Evolutionary conservation across 1,140 invertebrate species (phyloP).

Genomic region (Cydia fagiglandana): DNA sequence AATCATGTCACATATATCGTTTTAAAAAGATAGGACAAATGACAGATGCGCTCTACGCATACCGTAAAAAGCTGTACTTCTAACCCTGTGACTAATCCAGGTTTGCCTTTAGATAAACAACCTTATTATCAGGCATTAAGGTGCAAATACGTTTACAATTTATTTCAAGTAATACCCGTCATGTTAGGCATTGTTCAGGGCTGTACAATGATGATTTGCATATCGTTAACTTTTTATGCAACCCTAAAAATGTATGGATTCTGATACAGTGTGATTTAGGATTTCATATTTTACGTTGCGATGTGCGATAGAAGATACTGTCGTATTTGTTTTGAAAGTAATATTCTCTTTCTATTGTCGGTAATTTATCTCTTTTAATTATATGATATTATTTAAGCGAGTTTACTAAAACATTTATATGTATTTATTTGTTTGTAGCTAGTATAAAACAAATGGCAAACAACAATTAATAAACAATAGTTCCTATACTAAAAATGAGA

Average conservation of each 20-base stretch:
- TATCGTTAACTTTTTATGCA: constrained; percentile 34
- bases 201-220: constrained; percentile 33
- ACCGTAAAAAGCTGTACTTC: constrained; percentile 10
- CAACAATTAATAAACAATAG: no score
- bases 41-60: constrained; percentile 4
- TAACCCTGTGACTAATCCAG: neutral
- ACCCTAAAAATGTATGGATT: constrained; percentile 14
- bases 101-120: neutral
- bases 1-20: neutral
- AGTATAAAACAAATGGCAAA: no score
- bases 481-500: no score
- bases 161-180: constrained; percentile 24
- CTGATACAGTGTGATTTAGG: neutral
- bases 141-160: neutral
- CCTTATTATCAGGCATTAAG: neutral
- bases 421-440: no score
- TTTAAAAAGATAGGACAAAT: neutral
- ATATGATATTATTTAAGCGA: no score
- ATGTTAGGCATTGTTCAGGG: constrained; percentile 29
- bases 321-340: neutral
- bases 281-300: neutral
- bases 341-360: neutral
- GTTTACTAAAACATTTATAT: no score
- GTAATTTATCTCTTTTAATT: no score
- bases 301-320: neutral